Evolutionary conservation across 2,888 invertebrate genomes (phyloP), one percentile per base, ranked within the genome.

Genomic region (Bellardia pandia): DNA sequence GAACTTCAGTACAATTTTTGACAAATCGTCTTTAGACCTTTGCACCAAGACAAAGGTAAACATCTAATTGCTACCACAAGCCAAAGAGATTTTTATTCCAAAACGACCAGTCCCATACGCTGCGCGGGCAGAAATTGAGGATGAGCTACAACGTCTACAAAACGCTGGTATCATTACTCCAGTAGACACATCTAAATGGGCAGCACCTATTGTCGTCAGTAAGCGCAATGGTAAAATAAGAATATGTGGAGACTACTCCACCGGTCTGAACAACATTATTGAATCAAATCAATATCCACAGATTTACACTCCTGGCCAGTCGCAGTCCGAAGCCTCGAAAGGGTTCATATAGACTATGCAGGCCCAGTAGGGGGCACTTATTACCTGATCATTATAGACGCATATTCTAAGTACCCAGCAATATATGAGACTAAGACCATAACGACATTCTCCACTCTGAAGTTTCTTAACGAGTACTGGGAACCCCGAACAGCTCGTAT

Each of bases 241-340:
- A 60, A 88, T 89, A 9, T 90, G 89, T 77, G 89, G 77, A 2
- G 89, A 89, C 72, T 90, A 86, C 13, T 89, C 88, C 45, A 89
- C 89, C 14, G 89, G 89, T 60, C 56, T 90, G 0, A 89, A 88
- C 48, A 66, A 72, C 13, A 77, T 82, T 1, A 33, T 89, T 11
- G 88, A 89, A 84, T 51, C 88, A 8, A 86, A 90, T 71, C 74
- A 86, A 51, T 89, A 83, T 75, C 88, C 88, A 16, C 74, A n/a
- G n/a, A n/a, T n/a, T n/a, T n/a, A n/a, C n/a, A n/a, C n/a, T n/a
- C n/a, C n/a, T n/a, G n/a, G n/a, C n/a, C n/a, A n/a, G n/a, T n/a
- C n/a, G n/a, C n/a, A n/a, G n/a, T n/a, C n/a, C n/a, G n/a, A n/a
- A n/a, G n/a, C n/a, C n/a, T n/a, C n/a, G n/a, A n/a, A n/a, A n/a